A percentile compares a stretch with the other conserved stretches of the same genome.
phyloP scores from a whole-genome alignment of 1,140 invertebrate genomes.

The Cyclina sinensis region DNA sequence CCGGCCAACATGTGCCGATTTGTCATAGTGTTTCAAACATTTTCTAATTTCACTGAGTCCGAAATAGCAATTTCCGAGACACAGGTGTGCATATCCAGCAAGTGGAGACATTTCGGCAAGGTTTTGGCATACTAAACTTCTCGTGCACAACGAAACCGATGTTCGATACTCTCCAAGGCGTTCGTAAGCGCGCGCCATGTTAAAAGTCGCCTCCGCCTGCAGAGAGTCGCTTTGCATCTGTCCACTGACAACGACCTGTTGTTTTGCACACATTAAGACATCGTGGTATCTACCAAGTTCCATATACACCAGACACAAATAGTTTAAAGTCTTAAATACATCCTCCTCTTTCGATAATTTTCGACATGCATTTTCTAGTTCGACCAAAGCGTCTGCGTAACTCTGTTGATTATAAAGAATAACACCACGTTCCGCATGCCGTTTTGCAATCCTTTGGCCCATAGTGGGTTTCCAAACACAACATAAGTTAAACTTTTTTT shows the following conservation, averaged over 20 bases:
- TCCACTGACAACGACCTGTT: conserved; percentile 39
- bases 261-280: conserved; percentile 56
- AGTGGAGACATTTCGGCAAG: conserved; percentile 49
- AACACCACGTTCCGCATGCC: conserved; percentile 44
- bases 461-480: conserved; percentile 21
- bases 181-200: conserved; percentile 62
- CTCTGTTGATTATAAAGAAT: conserved; percentile 52
- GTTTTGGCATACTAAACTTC: conserved; percentile 45
- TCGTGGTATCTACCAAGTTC: conserved; percentile 61
- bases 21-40: conserved; percentile 56
- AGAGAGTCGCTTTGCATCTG: conserved; percentile 25
- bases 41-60: conserved; percentile 53
- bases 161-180: conserved; percentile 55
- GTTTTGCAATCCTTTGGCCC: conserved; percentile 59
- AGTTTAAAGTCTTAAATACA: conserved; percentile 47
- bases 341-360: conserved; percentile 51
- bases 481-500: conserved; percentile 1
- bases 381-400: conserved; percentile 34
- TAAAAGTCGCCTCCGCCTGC: conserved; percentile 53
- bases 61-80: conserved; percentile 47
- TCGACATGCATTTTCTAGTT: conserved; percentile 36
- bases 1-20: conserved; percentile 46
- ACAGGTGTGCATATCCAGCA: conserved; percentile 90
- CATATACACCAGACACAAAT: conserved; percentile 59
- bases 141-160: conserved; percentile 41